Evolutionary conservation across 2,113 vertebrate genomes (phyloP).

Genomic region (Perognathus longimembris): DNA sequence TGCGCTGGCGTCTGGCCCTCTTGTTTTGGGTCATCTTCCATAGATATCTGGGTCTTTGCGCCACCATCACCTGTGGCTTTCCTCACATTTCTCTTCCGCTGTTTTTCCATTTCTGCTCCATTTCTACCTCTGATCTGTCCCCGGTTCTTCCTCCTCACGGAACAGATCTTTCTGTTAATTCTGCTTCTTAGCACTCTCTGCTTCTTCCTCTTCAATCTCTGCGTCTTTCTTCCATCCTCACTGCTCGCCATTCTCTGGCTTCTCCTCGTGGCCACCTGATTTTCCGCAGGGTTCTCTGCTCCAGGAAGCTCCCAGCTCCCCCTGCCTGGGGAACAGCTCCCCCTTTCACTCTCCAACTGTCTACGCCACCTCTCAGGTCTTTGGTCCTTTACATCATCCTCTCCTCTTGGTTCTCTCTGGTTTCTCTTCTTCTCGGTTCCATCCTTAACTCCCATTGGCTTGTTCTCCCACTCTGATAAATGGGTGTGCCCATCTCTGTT

Average conservation of each 20-base stretch:
- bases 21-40: background rate
- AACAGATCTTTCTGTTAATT: background rate
- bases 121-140: background rate
- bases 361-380: background rate
- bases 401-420: background rate
- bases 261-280: background rate
- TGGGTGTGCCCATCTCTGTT: background rate
- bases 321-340: background rate
- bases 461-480: slow-evolving; percentile 4
- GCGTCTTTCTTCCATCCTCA: background rate
- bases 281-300: background rate
- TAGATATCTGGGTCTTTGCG: background rate
- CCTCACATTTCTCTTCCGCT: background rate
- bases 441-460: background rate
- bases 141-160: background rate
- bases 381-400: background rate
- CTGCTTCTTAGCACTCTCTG: background rate
- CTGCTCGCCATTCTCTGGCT: background rate
- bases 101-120: slow-evolving; percentile 14
- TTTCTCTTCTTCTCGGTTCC: slow-evolving; percentile 9
- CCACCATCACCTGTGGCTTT: background rate
- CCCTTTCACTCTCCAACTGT: background rate
- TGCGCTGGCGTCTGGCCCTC: background rate
- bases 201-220: background rate
- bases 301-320: background rate